phyloP scores from a whole-genome alignment of 2,113 vertebrate species.

The Otis tarda region DNA sequence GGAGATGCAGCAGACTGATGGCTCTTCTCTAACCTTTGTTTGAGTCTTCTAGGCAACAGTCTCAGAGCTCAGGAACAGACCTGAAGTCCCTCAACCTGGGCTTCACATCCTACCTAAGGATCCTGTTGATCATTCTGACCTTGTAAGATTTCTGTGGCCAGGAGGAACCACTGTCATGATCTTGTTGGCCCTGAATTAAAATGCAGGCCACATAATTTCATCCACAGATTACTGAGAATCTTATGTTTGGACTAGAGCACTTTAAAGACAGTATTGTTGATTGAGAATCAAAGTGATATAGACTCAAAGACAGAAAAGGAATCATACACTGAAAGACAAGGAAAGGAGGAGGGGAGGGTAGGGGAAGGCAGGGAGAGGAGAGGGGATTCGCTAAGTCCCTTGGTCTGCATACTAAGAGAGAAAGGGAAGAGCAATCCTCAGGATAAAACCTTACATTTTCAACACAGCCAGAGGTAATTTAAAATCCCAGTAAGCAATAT shows the following conservation, averaged over 20 bases:
- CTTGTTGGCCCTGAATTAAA: not conserved
- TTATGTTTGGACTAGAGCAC: not conserved
- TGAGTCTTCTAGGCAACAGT: not conserved
- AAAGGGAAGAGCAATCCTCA: not conserved
- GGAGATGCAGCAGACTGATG: accelerated
- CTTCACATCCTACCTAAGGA: not conserved
- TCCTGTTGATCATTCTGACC: not conserved
- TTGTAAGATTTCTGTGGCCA: not conserved
- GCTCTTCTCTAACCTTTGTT: not conserved
- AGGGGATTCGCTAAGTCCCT: not conserved
- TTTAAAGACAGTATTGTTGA: not conserved
- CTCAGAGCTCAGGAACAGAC: not conserved
- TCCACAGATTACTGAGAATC: not conserved
- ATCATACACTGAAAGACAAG: not conserved
- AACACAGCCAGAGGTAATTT: not conserved
- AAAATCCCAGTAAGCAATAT: not conserved
- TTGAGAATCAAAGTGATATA: not conserved
- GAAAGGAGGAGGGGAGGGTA: not conserved
- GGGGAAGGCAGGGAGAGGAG: not conserved
- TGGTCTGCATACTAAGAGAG: not conserved
- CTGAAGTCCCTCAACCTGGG: not conserved
- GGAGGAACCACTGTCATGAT: not conserved
- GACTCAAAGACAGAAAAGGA: not conserved
- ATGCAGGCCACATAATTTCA: accelerated
- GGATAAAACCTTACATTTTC: not conserved